These are phyloP conservation scores for Rhyacophila brunnea DNA, from an alignment of 1,140 invertebrate genomes.

Conservation along the genomic window DNA sequence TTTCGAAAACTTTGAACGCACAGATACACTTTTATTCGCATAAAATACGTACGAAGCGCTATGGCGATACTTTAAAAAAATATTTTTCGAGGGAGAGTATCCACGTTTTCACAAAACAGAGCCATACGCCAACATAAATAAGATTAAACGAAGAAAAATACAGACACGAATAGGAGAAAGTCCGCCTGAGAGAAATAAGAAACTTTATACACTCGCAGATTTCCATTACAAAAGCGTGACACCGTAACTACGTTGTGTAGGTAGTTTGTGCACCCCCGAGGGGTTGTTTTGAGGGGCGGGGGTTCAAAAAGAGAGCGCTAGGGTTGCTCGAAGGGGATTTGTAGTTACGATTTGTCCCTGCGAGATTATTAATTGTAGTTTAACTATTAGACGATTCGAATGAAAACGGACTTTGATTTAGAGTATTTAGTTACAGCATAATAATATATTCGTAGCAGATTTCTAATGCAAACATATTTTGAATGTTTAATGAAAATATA, in stretches of 20 bases:
- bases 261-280: slow-evolving; percentile 13
- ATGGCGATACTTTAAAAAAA: slow-evolving; percentile 14
- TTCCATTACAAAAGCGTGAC: slow-evolving; percentile 37
- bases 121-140: slow-evolving; percentile 36
- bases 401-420: too few relatives aligned
- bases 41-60: too few relatives aligned
- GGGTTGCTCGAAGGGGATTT: background rate
- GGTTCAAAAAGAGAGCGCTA: background rate
- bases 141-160: slow-evolving; percentile 38
- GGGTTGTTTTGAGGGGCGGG: background rate
- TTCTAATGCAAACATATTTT: too few relatives aligned
- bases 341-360: too few relatives aligned
- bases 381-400: too few relatives aligned
- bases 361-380: background rate
- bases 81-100: slow-evolving; percentile 18
- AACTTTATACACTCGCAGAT: slow-evolving; percentile 36
- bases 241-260: slow-evolving; percentile 33
- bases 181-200: slow-evolving; percentile 32
- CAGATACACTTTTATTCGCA: slow-evolving; percentile 4
- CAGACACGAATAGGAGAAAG: slow-evolving; percentile 33
- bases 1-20: background rate
- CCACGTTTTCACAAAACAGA: slow-evolving; percentile 26
- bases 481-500: too few relatives aligned
- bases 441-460: too few relatives aligned
- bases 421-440: too few relatives aligned